phyloP scores from a whole-genome alignment of 2,888 invertebrate genomes.

The Thecocarcelia acutangulata region DNA sequence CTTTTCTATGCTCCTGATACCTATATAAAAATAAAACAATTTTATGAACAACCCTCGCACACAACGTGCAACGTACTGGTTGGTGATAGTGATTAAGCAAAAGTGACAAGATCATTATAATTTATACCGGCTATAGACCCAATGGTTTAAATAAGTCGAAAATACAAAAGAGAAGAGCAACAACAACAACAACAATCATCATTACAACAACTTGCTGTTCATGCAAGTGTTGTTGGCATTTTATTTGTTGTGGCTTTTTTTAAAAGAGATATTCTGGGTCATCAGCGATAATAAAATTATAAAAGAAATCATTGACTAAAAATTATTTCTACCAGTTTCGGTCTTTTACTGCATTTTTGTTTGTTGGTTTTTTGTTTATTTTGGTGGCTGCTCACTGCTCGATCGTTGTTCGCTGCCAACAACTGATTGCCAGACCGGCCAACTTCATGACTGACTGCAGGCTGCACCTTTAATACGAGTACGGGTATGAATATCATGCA shows the following conservation, averaged over 20 bases:
- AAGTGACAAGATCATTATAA: slow-evolving; percentile 68
- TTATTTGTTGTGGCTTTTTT: slow-evolving; percentile 40
- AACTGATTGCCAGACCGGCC: slow-evolving; percentile 8
- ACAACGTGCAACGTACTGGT: not conserved
- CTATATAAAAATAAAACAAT: no score
- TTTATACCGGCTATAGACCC: slow-evolving; percentile 63
- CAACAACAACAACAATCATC: slow-evolving; percentile 17
- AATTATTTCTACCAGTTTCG: slow-evolving; percentile 54
- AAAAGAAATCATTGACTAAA: slow-evolving; percentile 53
- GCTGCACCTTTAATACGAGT: slow-evolving; percentile 61
- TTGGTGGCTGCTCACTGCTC: not conserved
- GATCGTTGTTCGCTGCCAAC: not conserved
- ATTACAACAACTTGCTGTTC: slow-evolving; percentile 28
- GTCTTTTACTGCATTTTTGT: slow-evolving; percentile 1
- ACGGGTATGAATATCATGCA: slow-evolving; percentile 62
- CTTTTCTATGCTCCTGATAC: no score
- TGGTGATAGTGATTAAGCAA: slow-evolving; percentile 67
- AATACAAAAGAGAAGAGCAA: slow-evolving; percentile 22
- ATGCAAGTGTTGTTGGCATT: slow-evolving; percentile 39
- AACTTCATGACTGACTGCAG: slow-evolving; percentile 33
- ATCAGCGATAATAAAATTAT: slow-evolving; percentile 64
- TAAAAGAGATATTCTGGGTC: slow-evolving; percentile 66
- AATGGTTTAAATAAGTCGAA: slow-evolving; percentile 50
- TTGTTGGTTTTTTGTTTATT: not conserved
- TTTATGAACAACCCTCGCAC: slow-evolving; percentile 31